phyloP scores from a whole-genome alignment of 2,797 vertebrate genomes.

The Jordanella pulchra region DNA sequence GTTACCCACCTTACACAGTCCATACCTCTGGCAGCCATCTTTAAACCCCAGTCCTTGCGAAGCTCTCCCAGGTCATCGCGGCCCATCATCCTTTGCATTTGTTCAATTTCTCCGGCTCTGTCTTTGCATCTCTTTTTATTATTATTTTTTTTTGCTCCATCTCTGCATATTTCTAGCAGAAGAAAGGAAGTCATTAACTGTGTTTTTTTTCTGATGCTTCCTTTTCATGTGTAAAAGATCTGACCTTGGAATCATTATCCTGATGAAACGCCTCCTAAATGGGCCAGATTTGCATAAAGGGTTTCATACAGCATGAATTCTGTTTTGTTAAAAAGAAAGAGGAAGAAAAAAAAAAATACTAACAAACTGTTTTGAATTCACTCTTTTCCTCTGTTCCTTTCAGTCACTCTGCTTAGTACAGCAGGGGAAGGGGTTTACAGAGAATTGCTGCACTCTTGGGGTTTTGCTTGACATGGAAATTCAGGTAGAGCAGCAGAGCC shows the following conservation, averaged over 20 bases:
- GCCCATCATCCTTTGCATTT: conserved; percentile 8
- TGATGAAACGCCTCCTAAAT: conserved; percentile 77
- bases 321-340: conserved; percentile 27
- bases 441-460: conserved; percentile 11
- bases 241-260: conserved; percentile 80
- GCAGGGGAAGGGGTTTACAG: conserved; percentile 17
- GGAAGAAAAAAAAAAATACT: conserved; percentile 18
- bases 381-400: conserved; percentile 47
- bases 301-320: conserved; percentile 48
- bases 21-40: conserved; percentile 7
- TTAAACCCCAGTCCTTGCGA: conserved; percentile 11
- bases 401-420: conserved; percentile 26
- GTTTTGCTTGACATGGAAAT: conserved; percentile 52
- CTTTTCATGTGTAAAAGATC: conserved; percentile 72
- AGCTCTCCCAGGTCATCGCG: conserved; percentile 5
- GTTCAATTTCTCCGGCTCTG: background rate
- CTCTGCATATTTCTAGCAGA: conserved; percentile 54
- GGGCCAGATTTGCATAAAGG: conserved; percentile 74
- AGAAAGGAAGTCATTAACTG: conserved; percentile 58
- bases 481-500: conserved; percentile 6
- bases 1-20: background rate
- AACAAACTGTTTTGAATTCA: conserved; percentile 73
- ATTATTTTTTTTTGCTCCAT: too few relatives aligned
- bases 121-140: conserved; percentile 34
- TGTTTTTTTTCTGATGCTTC: conserved; percentile 57